Base-by-base conservation (phyloP, 2,797 vertebrate species). In the Valencia hispanica region DNA sequence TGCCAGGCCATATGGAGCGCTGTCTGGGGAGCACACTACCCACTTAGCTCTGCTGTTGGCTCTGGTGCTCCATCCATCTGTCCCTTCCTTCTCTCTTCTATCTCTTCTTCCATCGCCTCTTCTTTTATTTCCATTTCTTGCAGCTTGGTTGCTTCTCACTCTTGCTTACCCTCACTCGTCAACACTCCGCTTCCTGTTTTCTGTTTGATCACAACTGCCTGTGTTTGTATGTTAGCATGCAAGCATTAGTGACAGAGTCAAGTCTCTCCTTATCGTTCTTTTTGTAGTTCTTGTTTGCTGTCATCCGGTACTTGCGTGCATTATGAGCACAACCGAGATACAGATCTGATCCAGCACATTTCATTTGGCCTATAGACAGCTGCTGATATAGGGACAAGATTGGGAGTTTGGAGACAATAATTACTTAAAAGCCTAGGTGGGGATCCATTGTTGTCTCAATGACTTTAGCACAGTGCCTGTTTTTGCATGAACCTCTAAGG, bases 1-100 rank as follows among this genome's bases (percentile, higher is more conserved):
- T 94, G 94, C 90, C 90, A 93, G 91, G 92, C 94, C 95, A 95
- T 95, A 95, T 95, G 94, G 94, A 93, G 78, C 85, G 53, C 93
- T 93, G 93, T 94, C 94, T 94, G 91, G 94, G 93, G 93, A 95
- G 92, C 91, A 92, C 93, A 94, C 94, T 93, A 93, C 94, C 90
- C 92, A 93, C 93, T 94, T 94, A 94, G 87, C 93, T 94, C 90
- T 89, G 86, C 92, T 93, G 92, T 91, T 93, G 93, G 92, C 91
- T 93, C 88, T 92, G 91, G 87, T 93, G 86, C 89, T 93, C 85
- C 85, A 88, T 94, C 94, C 93, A 94, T 93, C 94, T 94, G 94
- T 91, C 89, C 87, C 79, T 79, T 87, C 83, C 77, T 73, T 83
- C 79, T 43, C 72, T 68, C 68, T 74, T 73, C 43, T 43, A 70